These are phyloP conservation scores for Campoletis raptor DNA, from an alignment of 2,888 invertebrate species.

Conservation along the genomic window DNA sequence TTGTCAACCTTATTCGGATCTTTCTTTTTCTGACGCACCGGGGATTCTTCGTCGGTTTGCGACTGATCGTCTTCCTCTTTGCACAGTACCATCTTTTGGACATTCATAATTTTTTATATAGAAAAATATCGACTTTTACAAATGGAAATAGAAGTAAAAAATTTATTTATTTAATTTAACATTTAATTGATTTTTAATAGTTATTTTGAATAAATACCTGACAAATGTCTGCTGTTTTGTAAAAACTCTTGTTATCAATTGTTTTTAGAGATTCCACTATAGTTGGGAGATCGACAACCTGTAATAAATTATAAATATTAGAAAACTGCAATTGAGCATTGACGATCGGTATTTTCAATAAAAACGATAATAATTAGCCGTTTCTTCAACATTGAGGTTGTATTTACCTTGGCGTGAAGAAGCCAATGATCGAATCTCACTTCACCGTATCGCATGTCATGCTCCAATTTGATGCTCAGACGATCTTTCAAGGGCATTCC, in stretches of 20 bases:
- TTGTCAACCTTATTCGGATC: slow-evolving; percentile 95
- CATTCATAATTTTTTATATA: neutral
- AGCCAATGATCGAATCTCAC: slow-evolving; percentile 95
- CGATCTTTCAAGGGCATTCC: slow-evolving; percentile 94
- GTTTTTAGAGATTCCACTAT: slow-evolving; percentile 97
- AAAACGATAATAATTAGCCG: neutral
- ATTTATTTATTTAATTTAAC: neutral
- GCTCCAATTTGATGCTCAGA: slow-evolving; percentile 93
- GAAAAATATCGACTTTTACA: neutral
- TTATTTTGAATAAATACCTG: slow-evolving; percentile 88
- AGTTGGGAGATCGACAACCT: slow-evolving; percentile 96
- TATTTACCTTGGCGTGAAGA: slow-evolving; percentile 90
- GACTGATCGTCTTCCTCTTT: slow-evolving; percentile 94
- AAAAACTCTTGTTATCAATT: slow-evolving; percentile 98
- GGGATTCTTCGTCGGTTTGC: slow-evolving; percentile 91
- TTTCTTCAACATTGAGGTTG: neutral
- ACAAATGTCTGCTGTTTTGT: slow-evolving; percentile 98
- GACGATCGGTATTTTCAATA: neutral
- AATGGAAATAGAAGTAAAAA: too few relatives aligned
- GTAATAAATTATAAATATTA: slow-evolving; percentile 48
- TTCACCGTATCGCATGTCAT: slow-evolving; percentile 95
- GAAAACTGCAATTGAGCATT: neutral
- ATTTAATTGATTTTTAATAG: neutral
- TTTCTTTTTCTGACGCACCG: slow-evolving; percentile 92
- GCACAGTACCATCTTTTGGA: slow-evolving; percentile 90